A percentile compares a stretch with the other conserved stretches of the same genome.
Conservation (phyloP, 1,140 invertebrate species). For the Hycleus phaleratus region DNA sequence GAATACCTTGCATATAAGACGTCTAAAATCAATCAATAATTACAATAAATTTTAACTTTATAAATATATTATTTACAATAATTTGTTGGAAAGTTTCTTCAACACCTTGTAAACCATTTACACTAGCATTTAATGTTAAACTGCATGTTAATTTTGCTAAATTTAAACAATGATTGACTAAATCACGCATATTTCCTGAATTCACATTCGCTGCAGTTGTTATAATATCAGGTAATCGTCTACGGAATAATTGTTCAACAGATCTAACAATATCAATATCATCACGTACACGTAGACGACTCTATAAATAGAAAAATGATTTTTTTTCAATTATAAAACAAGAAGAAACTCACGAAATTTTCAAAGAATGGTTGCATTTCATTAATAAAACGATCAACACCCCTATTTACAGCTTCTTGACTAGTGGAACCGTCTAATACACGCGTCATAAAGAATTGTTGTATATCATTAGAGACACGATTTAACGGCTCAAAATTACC, state of each 20-base stretch:
- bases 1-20: slow-evolving; percentile 25
- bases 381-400: slow-evolving; percentile 30
- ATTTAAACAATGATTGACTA: slow-evolving; percentile 23
- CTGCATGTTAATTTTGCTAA: slow-evolving; percentile 26
- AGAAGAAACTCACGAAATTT: slow-evolving; percentile 30
- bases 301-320: slow-evolving; percentile 18
- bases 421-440: slow-evolving; percentile 40
- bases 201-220: slow-evolving; percentile 24
- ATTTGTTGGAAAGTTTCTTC: slow-evolving; percentile 30
- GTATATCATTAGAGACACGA: slow-evolving; percentile 39
- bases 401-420: slow-evolving; percentile 28
- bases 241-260: slow-evolving; percentile 29
- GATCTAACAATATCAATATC: slow-evolving; percentile 36
- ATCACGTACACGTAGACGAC: slow-evolving; percentile 21
- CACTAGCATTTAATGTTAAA: slow-evolving; percentile 27
- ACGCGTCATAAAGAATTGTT: slow-evolving; percentile 43
- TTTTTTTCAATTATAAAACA: neutral
- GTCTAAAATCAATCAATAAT: slow-evolving; percentile 16
- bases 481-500: slow-evolving; percentile 30
- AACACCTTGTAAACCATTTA: slow-evolving; percentile 29
- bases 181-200: slow-evolving; percentile 16
- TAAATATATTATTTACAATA: slow-evolving; percentile 22
- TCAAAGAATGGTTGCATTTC: slow-evolving; percentile 35
- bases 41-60: neutral
- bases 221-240: slow-evolving; percentile 29